phyloP scores from a whole-genome alignment of 2,113 vertebrate genomes.

The Hypomesus transpacificus region DNA sequence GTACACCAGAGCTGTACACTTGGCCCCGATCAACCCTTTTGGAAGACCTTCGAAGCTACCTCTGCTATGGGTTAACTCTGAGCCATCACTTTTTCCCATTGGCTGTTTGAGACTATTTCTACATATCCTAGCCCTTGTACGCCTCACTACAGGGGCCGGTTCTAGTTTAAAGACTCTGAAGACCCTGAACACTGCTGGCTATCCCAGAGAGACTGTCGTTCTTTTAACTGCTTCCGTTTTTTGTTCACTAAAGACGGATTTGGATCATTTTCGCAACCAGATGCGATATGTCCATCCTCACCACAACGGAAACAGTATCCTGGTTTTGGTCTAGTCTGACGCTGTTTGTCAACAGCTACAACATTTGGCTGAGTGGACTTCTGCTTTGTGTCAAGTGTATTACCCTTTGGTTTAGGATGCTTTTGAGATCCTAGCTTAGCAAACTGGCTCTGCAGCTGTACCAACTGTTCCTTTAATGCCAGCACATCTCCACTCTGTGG shows the following conservation, averaged over 20 bases:
- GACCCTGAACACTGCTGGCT: no score
- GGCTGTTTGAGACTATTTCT: no score
- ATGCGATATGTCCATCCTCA: conserved; percentile 11
- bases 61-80: no score
- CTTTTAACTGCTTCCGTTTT: conserved; percentile 9
- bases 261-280: not conserved
- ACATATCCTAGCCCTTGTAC: no score
- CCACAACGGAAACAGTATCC: conserved; percentile 27
- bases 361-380: not conserved
- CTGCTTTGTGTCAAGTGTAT: not conserved
- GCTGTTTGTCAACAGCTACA: no score
- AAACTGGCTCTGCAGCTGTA: not conserved
- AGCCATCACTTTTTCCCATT: no score
- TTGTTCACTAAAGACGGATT: conserved; percentile 11
- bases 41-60: no score
- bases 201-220: not conserved
- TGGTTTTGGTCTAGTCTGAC: not conserved
- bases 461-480: no score
- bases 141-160: no score
- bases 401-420: not conserved
- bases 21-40: no score
- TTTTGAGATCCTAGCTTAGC: not conserved
- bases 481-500: no score
- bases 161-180: conserved; percentile 12
- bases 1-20: no score